A percentile compares a stretch with the other conserved stretches of the same genome.
phyloP scores from a whole-genome alignment of 2,888 invertebrate species.

The Lasioglossum oenotherae region DNA sequence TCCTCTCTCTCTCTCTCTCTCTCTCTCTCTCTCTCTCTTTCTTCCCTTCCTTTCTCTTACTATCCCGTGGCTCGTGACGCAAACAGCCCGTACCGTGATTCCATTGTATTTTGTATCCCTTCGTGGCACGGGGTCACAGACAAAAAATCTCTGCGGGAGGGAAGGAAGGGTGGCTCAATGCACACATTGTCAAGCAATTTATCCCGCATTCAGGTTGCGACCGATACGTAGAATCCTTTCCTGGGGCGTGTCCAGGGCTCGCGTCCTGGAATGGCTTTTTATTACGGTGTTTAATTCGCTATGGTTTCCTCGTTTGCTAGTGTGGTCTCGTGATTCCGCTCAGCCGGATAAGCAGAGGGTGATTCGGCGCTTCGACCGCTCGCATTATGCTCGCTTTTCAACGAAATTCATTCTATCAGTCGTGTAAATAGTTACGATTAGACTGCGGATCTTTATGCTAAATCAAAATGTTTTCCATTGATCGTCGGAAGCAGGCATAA shows the following conservation, averaged over 20 bases:
- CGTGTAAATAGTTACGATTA: no score
- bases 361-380: no score
- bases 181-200: slow-evolving; percentile 69
- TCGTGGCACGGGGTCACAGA: slow-evolving; percentile 38
- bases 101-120: slow-evolving; percentile 43
- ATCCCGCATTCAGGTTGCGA: slow-evolving; percentile 64
- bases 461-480: no score
- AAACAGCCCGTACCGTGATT: slow-evolving; percentile 23
- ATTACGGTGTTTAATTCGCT: slow-evolving; percentile 46
- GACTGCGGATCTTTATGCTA: no score
- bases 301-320: slow-evolving; percentile 8
- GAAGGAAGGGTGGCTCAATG: neutral
- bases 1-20: neutral
- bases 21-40: neutral
- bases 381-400: no score
- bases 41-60: neutral
- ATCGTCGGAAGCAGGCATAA: no score
- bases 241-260: neutral
- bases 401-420: no score
- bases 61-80: slow-evolving; percentile 37
- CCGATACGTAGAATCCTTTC: slow-evolving; percentile 45
- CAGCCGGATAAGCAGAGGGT: slow-evolving; percentile 4
- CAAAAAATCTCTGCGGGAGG: slow-evolving; percentile 27
- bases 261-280: slow-evolving; percentile 23
- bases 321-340: slow-evolving; percentile 30